Conservation (phyloP, 2,797 vertebrate genomes). For the Cyprinodon diabolis region DNA sequence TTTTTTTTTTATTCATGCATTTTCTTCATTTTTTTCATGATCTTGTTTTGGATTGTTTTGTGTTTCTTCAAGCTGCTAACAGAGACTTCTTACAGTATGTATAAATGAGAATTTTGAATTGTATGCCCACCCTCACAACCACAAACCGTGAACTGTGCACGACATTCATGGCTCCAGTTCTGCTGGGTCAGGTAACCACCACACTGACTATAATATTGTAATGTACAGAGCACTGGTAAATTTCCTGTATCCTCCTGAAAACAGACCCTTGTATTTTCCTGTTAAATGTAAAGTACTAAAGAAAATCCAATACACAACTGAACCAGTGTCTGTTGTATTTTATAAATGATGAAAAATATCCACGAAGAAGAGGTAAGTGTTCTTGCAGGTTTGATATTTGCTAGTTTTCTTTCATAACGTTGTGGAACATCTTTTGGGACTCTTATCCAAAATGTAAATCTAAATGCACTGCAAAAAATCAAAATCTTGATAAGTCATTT, state of each 20-base stretch:
- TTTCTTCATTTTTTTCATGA: slow-evolving; percentile 40
- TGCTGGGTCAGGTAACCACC: slow-evolving; percentile 58
- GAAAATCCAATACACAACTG: slow-evolving; percentile 78
- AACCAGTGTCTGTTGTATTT: slow-evolving; percentile 55
- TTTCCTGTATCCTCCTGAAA: slow-evolving; percentile 82
- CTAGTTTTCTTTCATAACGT: slow-evolving; percentile 1
- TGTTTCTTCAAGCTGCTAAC: slow-evolving; percentile 79
- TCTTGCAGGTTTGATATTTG: background rate
- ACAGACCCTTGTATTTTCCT: slow-evolving; percentile 81
- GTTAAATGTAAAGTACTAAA: slow-evolving; percentile 86
- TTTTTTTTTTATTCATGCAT: slow-evolving; percentile 33
- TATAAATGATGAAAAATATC: background rate
- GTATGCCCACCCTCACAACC: slow-evolving; percentile 34
- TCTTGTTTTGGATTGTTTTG: slow-evolving; percentile 50
- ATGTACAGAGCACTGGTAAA: slow-evolving; percentile 85
- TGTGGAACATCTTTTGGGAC: too few species aligned
- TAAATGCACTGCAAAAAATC: too few species aligned
- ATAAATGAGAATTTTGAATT: slow-evolving; percentile 68
- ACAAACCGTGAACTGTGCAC: slow-evolving; percentile 59
- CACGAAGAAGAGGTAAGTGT: background rate
- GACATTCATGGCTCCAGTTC: slow-evolving; percentile 54
- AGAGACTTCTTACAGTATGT: slow-evolving; percentile 73
- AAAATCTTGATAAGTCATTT: too few species aligned
- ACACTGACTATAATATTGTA: slow-evolving; percentile 71
- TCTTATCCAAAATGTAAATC: too few species aligned